Evolutionary conservation across 92 coral and sea anemone species (phyloP), one percentile per base, ranked within the genome.

Genomic region (Parazoanthus swiftii): DNA sequence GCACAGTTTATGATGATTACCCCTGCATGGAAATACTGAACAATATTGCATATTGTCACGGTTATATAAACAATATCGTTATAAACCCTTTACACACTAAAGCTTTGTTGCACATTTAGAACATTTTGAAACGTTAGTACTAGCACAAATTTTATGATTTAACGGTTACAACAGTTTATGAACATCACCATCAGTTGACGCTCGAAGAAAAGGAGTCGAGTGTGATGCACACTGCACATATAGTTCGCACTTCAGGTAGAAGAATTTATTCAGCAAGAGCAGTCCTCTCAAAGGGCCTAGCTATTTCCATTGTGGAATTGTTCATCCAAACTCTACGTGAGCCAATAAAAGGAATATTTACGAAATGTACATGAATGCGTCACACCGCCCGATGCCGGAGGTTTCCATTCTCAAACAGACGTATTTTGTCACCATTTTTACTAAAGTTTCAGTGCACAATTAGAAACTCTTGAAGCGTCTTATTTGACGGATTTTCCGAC

Each of bases 231-330:
- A 54, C 59, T 6, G 20, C 3, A 54, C 59, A 11, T 13, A 54
- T 13, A 54, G 59, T 11, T 54, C 59, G 44, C 13, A 72, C 16
- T 74, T 3, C n/a, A 14, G 25, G 77, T 73, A 39, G 21, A 39
- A 48, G 11, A 6, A 10, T 11, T 48, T 73, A 5, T 18, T 39
- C 36, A n/a, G 35, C 23, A 37, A 39, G 0, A 38, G 18, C 46
- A 74, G 25, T 42, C 4, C 7, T 21, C 44, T 13, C 8, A 3
- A 11, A 21, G 20, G 54, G 25, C 13, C 51, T 0, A 29, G 33
- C 33, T 29, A 39, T 44, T 42, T 76, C 54, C 80, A n/a, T 76
- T 76, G 46, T 44, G 80, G 54, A 76, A 76, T 54, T 76, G 46
- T 5, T 23, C 51, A 76, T 37, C 23, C 26, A 76, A 18, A 76